These are phyloP conservation scores for Phoxinus dragarum DNA, from an alignment of 2,797 vertebrate species.

Conservation along the genomic window DNA sequence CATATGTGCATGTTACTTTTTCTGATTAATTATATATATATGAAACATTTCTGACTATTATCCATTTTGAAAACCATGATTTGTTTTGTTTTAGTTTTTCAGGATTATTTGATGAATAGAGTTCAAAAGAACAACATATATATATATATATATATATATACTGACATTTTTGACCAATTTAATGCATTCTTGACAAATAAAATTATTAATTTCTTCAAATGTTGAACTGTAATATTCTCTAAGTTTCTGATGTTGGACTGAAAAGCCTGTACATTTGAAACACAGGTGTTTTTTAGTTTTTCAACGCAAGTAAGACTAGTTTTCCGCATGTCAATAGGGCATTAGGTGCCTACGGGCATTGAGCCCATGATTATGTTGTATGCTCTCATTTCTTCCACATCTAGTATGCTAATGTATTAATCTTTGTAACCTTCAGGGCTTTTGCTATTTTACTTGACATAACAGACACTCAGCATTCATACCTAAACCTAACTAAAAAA, in stretches of 20 bases:
- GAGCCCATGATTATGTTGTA: constrained; percentile 13
- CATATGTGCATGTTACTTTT: too few relatives aligned
- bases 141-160: too few relatives aligned
- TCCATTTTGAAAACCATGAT: too few relatives aligned
- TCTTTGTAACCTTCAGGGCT: constrained; percentile 10
- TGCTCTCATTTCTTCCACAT: constrained; percentile 21
- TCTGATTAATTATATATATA: too few relatives aligned
- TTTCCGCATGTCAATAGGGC: not conserved
- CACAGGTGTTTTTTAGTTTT: not conserved
- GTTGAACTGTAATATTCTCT: not conserved
- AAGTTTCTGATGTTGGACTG: not conserved
- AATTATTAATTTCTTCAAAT: not conserved
- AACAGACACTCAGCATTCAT: not conserved
- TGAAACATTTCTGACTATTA: too few relatives aligned
- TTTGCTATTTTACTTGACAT: constrained; percentile 35
- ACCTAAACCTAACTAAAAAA: constrained; percentile 2
- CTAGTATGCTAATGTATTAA: constrained; percentile 45
- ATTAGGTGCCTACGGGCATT: not conserved
- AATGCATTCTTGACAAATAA: not conserved
- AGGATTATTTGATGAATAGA: not conserved
- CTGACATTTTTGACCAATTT: not conserved
- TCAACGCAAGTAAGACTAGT: not conserved
- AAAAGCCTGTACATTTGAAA: not conserved
- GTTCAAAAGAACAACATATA: not conserved
- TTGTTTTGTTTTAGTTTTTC: too few relatives aligned